phyloP scores from a whole-genome alignment of 2,888 invertebrate genomes.

The Drosophila putrida region DNA sequence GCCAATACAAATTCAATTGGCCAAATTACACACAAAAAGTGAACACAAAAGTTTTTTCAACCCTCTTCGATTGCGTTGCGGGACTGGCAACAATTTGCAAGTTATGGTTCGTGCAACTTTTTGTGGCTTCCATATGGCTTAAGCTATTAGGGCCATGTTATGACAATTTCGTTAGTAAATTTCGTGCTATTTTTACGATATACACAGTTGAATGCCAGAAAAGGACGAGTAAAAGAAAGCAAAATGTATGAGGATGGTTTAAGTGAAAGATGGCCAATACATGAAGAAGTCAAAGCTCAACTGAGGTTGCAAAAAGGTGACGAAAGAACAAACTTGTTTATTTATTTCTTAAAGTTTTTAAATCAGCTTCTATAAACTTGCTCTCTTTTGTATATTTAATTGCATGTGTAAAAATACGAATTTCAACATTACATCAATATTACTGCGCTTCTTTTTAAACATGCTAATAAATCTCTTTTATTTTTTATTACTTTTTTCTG shows the following conservation, averaged over 20 bases:
- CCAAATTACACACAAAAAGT: slow-evolving; percentile 60
- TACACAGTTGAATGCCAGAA: background rate
- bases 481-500: slow-evolving; percentile 10
- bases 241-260: background rate
- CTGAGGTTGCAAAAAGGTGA: no score
- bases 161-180: slow-evolving; percentile 56
- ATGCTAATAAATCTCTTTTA: background rate
- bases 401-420: background rate
- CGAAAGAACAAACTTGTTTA: no score
- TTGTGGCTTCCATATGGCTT: slow-evolving; percentile 41
- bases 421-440: background rate
- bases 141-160: slow-evolving; percentile 32
- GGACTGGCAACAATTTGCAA: slow-evolving; percentile 44
- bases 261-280: slow-evolving; percentile 1
- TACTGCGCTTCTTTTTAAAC: background rate
- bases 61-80: slow-evolving; percentile 9
- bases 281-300: background rate
- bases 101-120: slow-evolving; percentile 41
- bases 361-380: no score
- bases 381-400: background rate
- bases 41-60: slow-evolving; percentile 43
- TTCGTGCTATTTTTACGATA: slow-evolving; percentile 26
- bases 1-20: slow-evolving; percentile 72
- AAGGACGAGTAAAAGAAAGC: background rate
- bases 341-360: no score